A percentile compares a stretch with the other conserved stretches of the same genome.
phyloP scores from a whole-genome alignment of 2,797 vertebrate species.

The Enoplosus armatus region DNA sequence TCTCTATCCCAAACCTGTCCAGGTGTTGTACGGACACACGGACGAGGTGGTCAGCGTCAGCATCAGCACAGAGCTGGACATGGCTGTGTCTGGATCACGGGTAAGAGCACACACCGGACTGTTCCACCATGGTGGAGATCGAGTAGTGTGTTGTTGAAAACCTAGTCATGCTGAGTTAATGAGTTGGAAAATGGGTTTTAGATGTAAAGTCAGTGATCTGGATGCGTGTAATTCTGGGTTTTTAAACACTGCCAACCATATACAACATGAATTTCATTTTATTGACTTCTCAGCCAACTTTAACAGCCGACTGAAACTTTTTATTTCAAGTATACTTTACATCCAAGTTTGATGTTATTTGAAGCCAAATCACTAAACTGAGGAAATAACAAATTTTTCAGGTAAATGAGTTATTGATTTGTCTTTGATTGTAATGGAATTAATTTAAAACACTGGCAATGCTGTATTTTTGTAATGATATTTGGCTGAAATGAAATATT shows the following conservation, averaged over 20 bases:
- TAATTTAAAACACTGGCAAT: not conserved
- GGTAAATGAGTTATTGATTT: not conserved
- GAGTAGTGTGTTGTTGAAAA: not conserved
- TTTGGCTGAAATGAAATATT: not conserved
- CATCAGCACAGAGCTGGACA: slow-evolving; percentile 96
- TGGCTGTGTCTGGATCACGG: slow-evolving; percentile 95
- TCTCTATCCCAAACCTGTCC: slow-evolving; percentile 91
- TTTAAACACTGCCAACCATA: not conserved
- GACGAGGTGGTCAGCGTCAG: slow-evolving; percentile 92
- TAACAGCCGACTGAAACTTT: not conserved
- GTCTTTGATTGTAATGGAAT: not conserved
- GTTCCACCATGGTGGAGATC: not conserved
- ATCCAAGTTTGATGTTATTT: not conserved
- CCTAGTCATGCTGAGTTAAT: not conserved
- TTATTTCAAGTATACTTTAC: not conserved
- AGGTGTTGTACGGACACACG: slow-evolving; percentile 95
- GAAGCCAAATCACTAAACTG: not conserved
- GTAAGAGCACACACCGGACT: slow-evolving; percentile 85
- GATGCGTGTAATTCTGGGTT: not conserved
- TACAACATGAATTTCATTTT: not conserved
- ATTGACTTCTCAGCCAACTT: not conserved
- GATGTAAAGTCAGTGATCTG: not conserved
- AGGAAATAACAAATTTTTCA: too few relatives aligned
- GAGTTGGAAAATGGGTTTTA: slow-evolving; percentile 18
- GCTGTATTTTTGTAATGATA: not conserved